Evolutionary conservation across 2,797 vertebrate genomes (phyloP).

Genomic region (Melanotaenia parkinsoni): DNA sequence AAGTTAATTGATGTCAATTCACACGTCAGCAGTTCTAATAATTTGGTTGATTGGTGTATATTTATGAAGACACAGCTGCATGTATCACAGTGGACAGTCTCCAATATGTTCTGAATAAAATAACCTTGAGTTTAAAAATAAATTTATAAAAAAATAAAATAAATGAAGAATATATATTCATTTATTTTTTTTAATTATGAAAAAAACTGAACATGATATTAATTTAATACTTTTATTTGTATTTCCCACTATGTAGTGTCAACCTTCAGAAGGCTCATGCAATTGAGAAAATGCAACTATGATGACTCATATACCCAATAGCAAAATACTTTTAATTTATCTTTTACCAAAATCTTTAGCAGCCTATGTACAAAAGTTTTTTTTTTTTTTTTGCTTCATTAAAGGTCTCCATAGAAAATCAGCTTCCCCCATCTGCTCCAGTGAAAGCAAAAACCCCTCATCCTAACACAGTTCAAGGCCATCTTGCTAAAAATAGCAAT

Average conservation of each 20-base stretch:
- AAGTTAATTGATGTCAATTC: slow-evolving; percentile 3
- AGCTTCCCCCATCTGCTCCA: slow-evolving; percentile 10
- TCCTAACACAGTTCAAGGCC: slow-evolving; percentile 10
- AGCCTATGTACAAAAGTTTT: neutral
- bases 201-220: neutral
- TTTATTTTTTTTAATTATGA: neutral
- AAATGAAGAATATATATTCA: no score
- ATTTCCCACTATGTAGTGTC: neutral
- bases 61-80: slow-evolving; percentile 1
- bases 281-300: neutral
- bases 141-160: no score
- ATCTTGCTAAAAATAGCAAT: slow-evolving; percentile 10
- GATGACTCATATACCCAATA: neutral
- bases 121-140: slow-evolving; percentile 10
- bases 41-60: neutral
- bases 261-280: neutral
- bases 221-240: slow-evolving; percentile 4
- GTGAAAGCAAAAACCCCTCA: slow-evolving; percentile 10
- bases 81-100: neutral
- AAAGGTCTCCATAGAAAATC: slow-evolving; percentile 13
- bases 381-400: slow-evolving; percentile 34
- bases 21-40: neutral
- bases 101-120: slow-evolving; percentile 19
- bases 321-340: neutral
- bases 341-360: neutral